phyloP scores from a whole-genome alignment of 2,888 invertebrate species.

The Temnothorax rugatulus region DNA sequence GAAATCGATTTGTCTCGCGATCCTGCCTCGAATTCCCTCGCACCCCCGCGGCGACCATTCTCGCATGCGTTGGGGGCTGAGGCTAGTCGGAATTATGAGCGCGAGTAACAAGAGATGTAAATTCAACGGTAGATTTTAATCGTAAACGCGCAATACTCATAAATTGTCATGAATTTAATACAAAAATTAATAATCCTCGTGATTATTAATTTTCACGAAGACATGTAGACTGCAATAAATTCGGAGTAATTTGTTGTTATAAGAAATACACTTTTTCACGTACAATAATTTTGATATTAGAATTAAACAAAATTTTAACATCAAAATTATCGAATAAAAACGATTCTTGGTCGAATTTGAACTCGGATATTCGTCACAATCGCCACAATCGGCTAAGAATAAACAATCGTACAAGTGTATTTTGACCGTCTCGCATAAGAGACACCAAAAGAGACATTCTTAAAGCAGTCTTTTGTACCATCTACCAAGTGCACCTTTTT shows the following conservation, averaged over 20 bases:
- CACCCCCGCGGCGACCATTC: conserved; percentile 8
- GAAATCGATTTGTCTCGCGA: conserved; percentile 75
- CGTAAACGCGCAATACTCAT: neutral
- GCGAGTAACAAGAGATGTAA: conserved; percentile 43
- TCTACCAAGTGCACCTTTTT: conserved; percentile 26
- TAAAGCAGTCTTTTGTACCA: conserved; percentile 24
- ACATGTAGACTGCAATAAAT: neutral
- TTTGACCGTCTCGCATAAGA: conserved; percentile 5
- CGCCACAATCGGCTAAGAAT: too few relatives aligned
- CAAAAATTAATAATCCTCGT: neutral
- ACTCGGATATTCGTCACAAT: too few relatives aligned
- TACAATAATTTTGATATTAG: too few relatives aligned
- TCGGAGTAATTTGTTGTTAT: neutral
- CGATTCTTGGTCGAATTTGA: too few relatives aligned
- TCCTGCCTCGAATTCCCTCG: conserved; percentile 45
- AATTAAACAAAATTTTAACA: too few relatives aligned
- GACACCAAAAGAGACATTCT: neutral
- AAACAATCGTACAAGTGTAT: conserved; percentile 18
- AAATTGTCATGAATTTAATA: neutral
- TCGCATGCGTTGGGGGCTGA: neutral
- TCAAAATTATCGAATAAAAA: too few relatives aligned
- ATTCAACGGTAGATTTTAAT: conserved; percentile 21
- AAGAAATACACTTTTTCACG: too few relatives aligned
- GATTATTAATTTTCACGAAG: neutral
- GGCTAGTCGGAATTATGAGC: neutral